These are phyloP conservation scores for Clarias platycephalus DNA, from an alignment of 2,797 vertebrate species.

Conservation along the genomic window DNA sequence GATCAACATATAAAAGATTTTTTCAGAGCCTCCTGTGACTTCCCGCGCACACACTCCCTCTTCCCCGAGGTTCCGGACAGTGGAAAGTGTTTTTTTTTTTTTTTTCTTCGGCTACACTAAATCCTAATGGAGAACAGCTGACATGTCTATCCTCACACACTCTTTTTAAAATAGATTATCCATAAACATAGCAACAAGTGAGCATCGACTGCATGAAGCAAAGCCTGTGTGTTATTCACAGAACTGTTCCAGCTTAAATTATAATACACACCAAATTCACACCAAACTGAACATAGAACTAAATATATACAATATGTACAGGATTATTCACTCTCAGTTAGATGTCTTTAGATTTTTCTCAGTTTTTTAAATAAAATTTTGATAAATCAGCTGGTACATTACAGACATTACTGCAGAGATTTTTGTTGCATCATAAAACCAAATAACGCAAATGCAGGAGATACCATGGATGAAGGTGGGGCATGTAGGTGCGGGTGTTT, in stretches of 20 bases:
- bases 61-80: conserved; percentile 58
- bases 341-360: not conserved
- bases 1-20: conserved; percentile 60
- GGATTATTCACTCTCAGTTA: not conserved
- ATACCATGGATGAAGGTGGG: not conserved
- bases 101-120: conserved; percentile 60
- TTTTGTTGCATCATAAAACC: conserved; percentile 1
- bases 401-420: not conserved
- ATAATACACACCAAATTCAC: not conserved
- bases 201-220: conserved; percentile 48
- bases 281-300: not conserved
- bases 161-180: conserved; percentile 78
- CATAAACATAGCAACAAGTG: conserved; percentile 70
- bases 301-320: not conserved
- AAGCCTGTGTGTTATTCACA: conserved; percentile 27
- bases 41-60: conserved; percentile 54
- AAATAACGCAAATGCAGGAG: too few species aligned
- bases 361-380: not conserved
- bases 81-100: conserved; percentile 17
- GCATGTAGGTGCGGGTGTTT: not conserved
- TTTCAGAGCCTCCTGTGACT: conserved; percentile 51
- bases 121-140: conserved; percentile 78
- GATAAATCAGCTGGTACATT: not conserved
- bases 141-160: conserved; percentile 75
- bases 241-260: not conserved